These are phyloP conservation scores for Eurosta solidaginis DNA, from an alignment of 1,140 invertebrate species.

Conservation along the genomic window DNA sequence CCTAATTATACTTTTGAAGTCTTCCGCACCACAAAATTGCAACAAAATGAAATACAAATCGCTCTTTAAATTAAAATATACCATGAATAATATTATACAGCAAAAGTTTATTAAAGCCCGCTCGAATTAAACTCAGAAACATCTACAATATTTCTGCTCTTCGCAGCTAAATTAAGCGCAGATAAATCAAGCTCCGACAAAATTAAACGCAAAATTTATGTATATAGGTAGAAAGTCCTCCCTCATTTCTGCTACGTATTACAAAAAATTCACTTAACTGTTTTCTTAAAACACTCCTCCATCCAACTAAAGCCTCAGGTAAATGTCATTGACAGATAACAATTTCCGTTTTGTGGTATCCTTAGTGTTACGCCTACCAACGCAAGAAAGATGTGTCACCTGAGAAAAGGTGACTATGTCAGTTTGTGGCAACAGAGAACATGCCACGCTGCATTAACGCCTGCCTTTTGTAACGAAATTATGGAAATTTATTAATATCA, in stretches of 20 bases:
- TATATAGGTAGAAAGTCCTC: too few relatives aligned
- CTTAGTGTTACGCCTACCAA: background rate
- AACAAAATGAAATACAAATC: too few relatives aligned
- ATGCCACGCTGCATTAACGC: background rate
- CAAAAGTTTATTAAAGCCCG: too few relatives aligned
- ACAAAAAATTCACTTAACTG: slow-evolving; percentile 5
- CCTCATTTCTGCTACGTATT: too few relatives aligned
- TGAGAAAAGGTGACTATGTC: background rate
- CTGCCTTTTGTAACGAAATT: slow-evolving; percentile 10
- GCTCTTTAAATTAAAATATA: too few relatives aligned
- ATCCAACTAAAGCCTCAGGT: background rate
- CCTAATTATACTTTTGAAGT: too few relatives aligned
- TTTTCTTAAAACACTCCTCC: background rate
- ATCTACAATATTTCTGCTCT: too few relatives aligned
- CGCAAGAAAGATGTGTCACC: background rate
- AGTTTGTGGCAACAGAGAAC: background rate
- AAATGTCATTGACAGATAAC: background rate
- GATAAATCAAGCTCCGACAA: background rate
- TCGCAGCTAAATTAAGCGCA: background rate
- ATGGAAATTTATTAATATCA: slow-evolving; percentile 26
- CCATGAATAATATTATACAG: too few relatives aligned
- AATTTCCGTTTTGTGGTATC: slow-evolving; percentile 3
- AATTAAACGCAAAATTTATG: background rate
- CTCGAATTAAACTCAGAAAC: background rate
- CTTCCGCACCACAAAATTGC: too few relatives aligned